Evolutionary conservation across 2,113 vertebrate genomes (phyloP), one percentile per base, ranked within the genome.

Genomic region (Bathybates hornii): DNA sequence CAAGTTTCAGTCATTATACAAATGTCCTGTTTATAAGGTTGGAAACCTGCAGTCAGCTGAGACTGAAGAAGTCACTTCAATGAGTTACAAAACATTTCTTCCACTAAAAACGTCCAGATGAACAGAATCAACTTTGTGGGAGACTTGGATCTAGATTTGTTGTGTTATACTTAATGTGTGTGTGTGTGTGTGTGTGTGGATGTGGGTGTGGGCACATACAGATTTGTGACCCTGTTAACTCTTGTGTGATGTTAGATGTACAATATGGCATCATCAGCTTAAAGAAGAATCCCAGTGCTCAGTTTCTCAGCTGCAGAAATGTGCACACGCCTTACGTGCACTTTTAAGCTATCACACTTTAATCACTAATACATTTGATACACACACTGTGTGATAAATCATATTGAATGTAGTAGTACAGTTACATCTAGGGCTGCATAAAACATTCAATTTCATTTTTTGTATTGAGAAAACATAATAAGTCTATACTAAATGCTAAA

Each of bases 241-340:
- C 36, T 24, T 79, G 52, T 19, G 38, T 57, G 21, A 79, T 54
- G 43, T 57, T 27, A 79, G 38, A 66, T 81, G n/a, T 85, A 52
- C 0, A 56, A 50, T n/a, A 27, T 45, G 50, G 85, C 88, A 90
- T 24, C 43, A 34, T 92, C 85, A 94, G 83, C 83, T 82, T 90
- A 87, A 27, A 89, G 87, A 92, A 83, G 56, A 91, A 78, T 12
- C 14, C 5, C 3, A 82, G 73, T 1, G 71, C 79, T 83, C 91
- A 56, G 61, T 61, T 2, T 83, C 82, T 89, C 45, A 48, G 68
- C 41, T 76, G 6, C 41, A 76, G 41, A 45, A 17, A 29, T 11
- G 41, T 2, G 68, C 43, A 45, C 16, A 1, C 0, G 41, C 8
- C 38, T 27, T 10, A 45, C 14, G 5, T 45, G 38, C 21, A 73